Conservation (phyloP, 1,140 invertebrate species). For the Drosophila mauritiana region DNA sequence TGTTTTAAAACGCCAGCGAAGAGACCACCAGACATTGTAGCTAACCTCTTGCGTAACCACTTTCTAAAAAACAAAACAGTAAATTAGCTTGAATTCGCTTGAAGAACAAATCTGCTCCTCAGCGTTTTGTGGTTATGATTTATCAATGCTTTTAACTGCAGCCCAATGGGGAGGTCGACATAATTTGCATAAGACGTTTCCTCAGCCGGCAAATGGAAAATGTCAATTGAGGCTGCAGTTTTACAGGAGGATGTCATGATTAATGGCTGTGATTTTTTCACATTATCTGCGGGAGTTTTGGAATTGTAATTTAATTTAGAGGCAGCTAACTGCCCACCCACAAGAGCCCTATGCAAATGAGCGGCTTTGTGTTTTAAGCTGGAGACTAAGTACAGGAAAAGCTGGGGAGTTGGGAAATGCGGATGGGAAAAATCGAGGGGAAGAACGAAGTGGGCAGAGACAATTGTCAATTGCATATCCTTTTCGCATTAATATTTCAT, state of each 20-base stretch:
- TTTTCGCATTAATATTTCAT: slow-evolving; percentile 84
- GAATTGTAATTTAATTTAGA: slow-evolving; percentile 82
- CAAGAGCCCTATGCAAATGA: slow-evolving; percentile 69
- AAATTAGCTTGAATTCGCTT: background rate
- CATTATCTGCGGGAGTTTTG: slow-evolving; percentile 57
- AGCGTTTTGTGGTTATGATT: slow-evolving; percentile 70
- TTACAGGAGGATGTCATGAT: slow-evolving; percentile 50
- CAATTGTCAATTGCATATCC: slow-evolving; percentile 84
- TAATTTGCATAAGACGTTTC: slow-evolving; percentile 69
- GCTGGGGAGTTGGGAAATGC: background rate
- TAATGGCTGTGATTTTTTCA: slow-evolving; percentile 75
- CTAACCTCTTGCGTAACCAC: too few species aligned
- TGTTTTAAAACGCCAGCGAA: too few species aligned
- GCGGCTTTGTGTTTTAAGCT: slow-evolving; percentile 58
- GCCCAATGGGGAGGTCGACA: slow-evolving; percentile 40
- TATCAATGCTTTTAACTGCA: slow-evolving; percentile 81
- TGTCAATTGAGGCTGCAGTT: slow-evolving; percentile 69
- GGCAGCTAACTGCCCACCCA: slow-evolving; percentile 32
- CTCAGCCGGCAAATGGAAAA: slow-evolving; percentile 64
- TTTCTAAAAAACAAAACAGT: too few species aligned
- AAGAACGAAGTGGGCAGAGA: slow-evolving; percentile 9
- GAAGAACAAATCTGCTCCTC: slow-evolving; percentile 40
- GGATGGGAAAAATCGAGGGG: background rate
- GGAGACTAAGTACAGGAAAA: slow-evolving; percentile 15
- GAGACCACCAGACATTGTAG: too few species aligned